phyloP scores from a whole-genome alignment of 2,113 vertebrate species.

The Zingel zingel region DNA sequence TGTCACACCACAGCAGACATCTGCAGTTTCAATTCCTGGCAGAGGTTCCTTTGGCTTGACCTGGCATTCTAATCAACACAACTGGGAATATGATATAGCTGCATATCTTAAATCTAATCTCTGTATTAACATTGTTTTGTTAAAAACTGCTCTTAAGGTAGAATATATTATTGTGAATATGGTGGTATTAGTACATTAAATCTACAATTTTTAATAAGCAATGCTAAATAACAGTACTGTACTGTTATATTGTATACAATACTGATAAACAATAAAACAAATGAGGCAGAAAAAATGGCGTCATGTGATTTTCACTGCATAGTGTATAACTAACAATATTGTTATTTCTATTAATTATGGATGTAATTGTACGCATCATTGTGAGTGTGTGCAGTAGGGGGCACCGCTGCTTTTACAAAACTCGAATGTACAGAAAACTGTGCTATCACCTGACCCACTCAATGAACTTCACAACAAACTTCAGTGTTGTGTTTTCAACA shows the following conservation, averaged over 20 bases:
- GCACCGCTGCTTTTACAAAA: background rate
- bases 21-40: slow-evolving; percentile 6
- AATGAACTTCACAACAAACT: too few relatives aligned
- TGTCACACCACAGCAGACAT: slow-evolving; percentile 15
- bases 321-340: background rate
- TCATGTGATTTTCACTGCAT: background rate
- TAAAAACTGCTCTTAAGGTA: background rate
- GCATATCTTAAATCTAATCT: background rate
- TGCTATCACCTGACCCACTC: background rate
- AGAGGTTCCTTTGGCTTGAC: slow-evolving; percentile 15
- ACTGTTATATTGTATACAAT: background rate
- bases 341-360: background rate
- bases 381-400: background rate
- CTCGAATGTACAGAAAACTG: background rate
- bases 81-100: background rate
- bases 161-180: background rate
- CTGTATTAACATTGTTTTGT: background rate
- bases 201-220: background rate
- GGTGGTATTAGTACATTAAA: background rate
- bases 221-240: background rate
- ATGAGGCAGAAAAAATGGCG: background rate
- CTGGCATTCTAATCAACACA: slow-evolving; percentile 6
- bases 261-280: background rate
- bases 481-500: slow-evolving; percentile 5
- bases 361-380: background rate